Evolutionary conservation across 2,888 invertebrate species (phyloP), one percentile per base, ranked within the genome.

Genomic region (Lutraria lutraria): DNA sequence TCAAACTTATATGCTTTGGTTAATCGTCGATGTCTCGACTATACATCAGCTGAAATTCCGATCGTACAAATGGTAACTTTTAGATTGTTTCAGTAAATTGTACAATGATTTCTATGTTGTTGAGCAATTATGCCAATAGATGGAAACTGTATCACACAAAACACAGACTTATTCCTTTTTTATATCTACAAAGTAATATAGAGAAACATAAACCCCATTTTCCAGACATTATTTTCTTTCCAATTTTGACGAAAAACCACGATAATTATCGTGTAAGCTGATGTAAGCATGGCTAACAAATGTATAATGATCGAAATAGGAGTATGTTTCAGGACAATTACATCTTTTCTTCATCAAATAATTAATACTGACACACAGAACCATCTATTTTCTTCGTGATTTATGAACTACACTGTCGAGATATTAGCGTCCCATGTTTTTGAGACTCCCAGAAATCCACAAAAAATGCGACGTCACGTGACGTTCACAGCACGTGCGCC

Each of bases 401-500:
- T 91, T 91, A 91, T 88, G 88, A 68, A 16, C 34, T 25, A 19
- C 81, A 76, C 81, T 87, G 85, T 81, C 85, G 54, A 85, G 34
- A 87, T 87, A 91, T 91, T 91, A 91, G 86, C 89, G 86, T 88
- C 89, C 89, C 87, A 83, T 88, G 91, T 83, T 87, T 87, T 81
- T 63, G 25, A 88, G 85, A 88, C 88, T 88, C 88, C 83, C 86
- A 68, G 84, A 76, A 19, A 88, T 89, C 54, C 84, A 34, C 54
- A 56, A 79, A 79, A 56, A 81, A 56, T 76, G 83, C 81, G 83
- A 87, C 86, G 83, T 91, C 89, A 91, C 88, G 86, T 91, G 88
- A 91, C 87, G 89, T 83, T 80, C 91, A 15, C 89, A 89, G 89
- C 89, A 83, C 76, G 81, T 16, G 85, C 91, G 72, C 89, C 54